Percentiles rank a stretch among this genome's conserved stretches.
These are phyloP conservation scores for Parotia lawesii DNA, from an alignment of 2,113 vertebrate genomes.

Conservation along the genomic window DNA sequence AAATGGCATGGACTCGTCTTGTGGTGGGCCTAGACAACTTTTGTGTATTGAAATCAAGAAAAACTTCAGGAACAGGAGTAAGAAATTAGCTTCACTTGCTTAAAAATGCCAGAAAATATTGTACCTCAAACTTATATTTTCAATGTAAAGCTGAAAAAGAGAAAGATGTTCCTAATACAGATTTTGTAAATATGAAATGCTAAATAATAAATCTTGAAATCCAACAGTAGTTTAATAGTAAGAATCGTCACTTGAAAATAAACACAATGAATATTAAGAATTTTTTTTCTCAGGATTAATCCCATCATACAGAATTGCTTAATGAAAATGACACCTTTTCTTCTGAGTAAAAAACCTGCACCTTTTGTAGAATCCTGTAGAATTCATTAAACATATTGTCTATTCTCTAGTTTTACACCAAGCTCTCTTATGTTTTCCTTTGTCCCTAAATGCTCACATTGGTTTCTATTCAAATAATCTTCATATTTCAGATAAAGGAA, in stretches of 20 bases:
- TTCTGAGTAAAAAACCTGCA: neutral
- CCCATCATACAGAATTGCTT: neutral
- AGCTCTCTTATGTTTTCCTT: neutral
- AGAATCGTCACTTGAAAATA: neutral
- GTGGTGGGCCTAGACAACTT: neutral
- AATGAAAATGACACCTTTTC: neutral
- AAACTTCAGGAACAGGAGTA: neutral
- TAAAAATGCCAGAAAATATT: neutral
- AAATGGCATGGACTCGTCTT: neutral
- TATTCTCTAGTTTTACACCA: neutral
- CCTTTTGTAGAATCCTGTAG: neutral
- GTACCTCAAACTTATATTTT: neutral
- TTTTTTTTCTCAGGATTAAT: neutral
- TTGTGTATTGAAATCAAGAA: neutral
- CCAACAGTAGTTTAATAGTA: neutral
- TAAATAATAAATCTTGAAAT: neutral
- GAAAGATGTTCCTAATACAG: neutral
- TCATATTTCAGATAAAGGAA: neutral
- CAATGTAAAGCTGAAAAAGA: neutral
- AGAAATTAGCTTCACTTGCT: neutral
- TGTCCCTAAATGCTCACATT: neutral
- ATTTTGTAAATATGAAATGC: neutral
- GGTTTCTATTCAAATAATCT: neutral
- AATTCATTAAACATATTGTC: neutral
- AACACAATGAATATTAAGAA: neutral